Evolutionary conservation across 2,797 vertebrate genomes (phyloP).

Genomic region (Mormyrus hasselquistii): DNA sequence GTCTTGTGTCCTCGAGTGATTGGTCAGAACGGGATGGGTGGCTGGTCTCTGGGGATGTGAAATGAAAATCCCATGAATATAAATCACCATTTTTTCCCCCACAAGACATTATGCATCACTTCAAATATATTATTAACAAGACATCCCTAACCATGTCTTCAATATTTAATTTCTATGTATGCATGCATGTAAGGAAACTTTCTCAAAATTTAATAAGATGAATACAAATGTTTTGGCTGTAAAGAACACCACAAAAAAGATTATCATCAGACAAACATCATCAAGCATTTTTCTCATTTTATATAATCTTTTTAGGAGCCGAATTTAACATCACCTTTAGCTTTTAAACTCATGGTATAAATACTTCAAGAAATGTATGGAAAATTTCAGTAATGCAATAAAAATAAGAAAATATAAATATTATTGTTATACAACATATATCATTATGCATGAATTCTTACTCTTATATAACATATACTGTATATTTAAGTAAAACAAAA

Average conservation of each 20-base stretch:
- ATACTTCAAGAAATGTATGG: not conserved
- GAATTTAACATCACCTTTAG: not conserved
- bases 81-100: not conserved
- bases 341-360: not conserved
- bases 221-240: not conserved
- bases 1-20: not conserved
- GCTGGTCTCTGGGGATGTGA: not conserved
- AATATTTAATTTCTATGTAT: not conserved
- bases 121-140: not conserved
- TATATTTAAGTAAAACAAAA: not conserved
- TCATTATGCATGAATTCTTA: not conserved
- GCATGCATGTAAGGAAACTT: not conserved
- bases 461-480: not conserved
- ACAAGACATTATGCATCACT: not conserved
- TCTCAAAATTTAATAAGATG: not conserved
- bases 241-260: not conserved
- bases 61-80: constrained; percentile 5
- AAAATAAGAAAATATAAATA: not conserved
- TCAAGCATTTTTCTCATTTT: not conserved
- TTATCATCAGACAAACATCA: not conserved
- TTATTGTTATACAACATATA: not conserved
- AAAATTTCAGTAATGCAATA: not conserved
- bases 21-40: not conserved
- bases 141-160: not conserved
- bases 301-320: not conserved